phyloP scores from a whole-genome alignment of 2,113 vertebrate species.

The Rhizomys pruinosus region DNA sequence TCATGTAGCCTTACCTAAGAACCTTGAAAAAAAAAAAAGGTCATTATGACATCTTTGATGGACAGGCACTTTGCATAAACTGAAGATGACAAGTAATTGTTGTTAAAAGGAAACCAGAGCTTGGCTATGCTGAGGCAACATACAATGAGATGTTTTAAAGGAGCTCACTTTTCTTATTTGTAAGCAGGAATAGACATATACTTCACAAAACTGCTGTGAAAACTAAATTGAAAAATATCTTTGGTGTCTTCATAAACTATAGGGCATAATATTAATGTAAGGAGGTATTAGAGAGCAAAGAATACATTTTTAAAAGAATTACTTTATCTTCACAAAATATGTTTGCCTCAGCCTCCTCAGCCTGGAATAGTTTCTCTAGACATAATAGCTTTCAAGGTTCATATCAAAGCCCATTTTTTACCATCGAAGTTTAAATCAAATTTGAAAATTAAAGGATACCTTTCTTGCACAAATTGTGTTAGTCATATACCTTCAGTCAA shows the following conservation, averaged over 20 bases:
- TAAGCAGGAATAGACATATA: not conserved
- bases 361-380: constrained; percentile 17
- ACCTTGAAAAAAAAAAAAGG: not conserved
- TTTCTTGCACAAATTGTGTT: not conserved
- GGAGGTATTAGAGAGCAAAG: not conserved
- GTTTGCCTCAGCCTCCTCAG: constrained; percentile 8
- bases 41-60: constrained; percentile 1
- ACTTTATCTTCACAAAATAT: constrained; percentile 38
- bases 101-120: constrained; percentile 26
- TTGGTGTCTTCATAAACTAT: not conserved
- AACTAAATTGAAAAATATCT: constrained; percentile 30
- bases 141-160: constrained; percentile 3
- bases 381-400: constrained; percentile 43
- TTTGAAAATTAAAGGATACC: constrained; percentile 36
- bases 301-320: constrained; percentile 30
- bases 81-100: not conserved
- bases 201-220: not conserved
- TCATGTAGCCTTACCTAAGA: not conserved
- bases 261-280: not conserved
- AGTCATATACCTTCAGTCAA: not conserved
- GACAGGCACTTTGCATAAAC: not conserved
- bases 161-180: not conserved
- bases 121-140: not conserved
- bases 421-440: constrained; percentile 63
- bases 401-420: constrained; percentile 56